A percentile compares a stretch with the other conserved stretches of the same genome.
Evolutionary conservation across 2,113 vertebrate genomes (phyloP).

Genomic region (Rhinolophus ferrumequinum): DNA sequence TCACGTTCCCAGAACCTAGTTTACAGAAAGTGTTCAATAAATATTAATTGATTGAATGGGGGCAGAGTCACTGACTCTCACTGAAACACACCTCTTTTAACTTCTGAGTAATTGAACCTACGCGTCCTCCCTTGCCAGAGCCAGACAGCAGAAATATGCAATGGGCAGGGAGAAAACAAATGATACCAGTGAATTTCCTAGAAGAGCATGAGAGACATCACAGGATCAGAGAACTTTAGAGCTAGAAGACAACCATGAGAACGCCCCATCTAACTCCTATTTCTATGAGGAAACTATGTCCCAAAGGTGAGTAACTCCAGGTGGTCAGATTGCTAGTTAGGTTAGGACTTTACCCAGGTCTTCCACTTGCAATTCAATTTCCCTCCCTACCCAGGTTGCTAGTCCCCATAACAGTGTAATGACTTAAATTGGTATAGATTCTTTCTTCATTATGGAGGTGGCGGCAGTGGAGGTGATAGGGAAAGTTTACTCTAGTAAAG

Average conservation of each 20-base stretch:
- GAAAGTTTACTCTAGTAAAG: background rate
- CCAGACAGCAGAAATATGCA: background rate
- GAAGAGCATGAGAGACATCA: background rate
- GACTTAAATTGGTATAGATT: background rate
- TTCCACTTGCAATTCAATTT: background rate
- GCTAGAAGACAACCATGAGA: background rate
- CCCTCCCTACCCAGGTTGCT: background rate
- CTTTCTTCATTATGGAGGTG: background rate
- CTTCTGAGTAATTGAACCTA: background rate
- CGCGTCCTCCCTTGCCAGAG: background rate
- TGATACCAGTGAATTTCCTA: background rate
- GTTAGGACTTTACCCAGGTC: background rate
- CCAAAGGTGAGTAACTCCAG: background rate
- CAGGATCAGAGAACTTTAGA: background rate
- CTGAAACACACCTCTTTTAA: background rate
- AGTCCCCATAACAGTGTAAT: background rate
- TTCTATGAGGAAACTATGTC: slow-evolving; percentile 11
- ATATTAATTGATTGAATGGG: background rate
- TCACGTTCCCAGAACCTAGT: background rate
- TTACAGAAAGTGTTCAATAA: background rate
- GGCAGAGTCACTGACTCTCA: background rate
- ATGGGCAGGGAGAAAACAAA: background rate
- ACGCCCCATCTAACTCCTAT: background rate
- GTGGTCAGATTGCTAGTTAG: background rate
- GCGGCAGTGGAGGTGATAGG: background rate